Conservation (phyloP, 2,888 invertebrate species). For the Xestia xanthographa region DNA sequence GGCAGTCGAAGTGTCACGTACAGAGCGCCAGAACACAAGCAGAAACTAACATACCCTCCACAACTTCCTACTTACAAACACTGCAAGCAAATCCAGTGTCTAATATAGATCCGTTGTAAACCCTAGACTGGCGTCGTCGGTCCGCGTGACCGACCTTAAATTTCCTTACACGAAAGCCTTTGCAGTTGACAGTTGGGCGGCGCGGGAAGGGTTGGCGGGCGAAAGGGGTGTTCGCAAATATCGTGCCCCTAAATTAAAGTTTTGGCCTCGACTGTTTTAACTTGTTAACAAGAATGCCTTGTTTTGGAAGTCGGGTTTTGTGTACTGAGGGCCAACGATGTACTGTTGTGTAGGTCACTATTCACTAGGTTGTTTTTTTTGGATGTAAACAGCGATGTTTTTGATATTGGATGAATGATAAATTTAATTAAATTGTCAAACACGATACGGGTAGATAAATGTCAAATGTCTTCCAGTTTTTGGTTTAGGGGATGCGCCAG, state of each 20-base stretch:
- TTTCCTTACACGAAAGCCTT: constrained; percentile 85
- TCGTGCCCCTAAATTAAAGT: constrained; percentile 83
- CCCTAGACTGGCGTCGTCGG: constrained; percentile 70
- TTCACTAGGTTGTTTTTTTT: background rate
- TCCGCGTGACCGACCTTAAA: constrained; percentile 82
- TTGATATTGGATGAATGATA: background rate
- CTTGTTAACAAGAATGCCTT: constrained; percentile 76
- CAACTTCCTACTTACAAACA: constrained; percentile 10
- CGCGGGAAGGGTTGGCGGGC: constrained; percentile 48
- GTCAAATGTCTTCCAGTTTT: background rate
- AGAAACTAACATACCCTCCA: constrained; percentile 10
- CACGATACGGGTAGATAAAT: background rate
- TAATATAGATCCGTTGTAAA: constrained; percentile 58
- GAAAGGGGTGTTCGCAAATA: constrained; percentile 79
- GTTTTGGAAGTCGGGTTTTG: constrained; percentile 53
- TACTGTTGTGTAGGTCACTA: constrained; percentile 24
- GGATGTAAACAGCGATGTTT: background rate
- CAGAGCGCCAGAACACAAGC: background rate
- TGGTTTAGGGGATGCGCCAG: too few relatives aligned
- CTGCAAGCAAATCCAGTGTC: constrained; percentile 56
- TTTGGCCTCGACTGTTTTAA: constrained; percentile 77
- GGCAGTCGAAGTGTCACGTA: background rate
- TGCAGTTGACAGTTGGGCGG: constrained; percentile 84
- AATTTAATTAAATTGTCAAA: background rate
- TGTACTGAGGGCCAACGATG: constrained; percentile 24